Conservation (phyloP, 2,888 invertebrate species). For the Brachyptera putata region DNA sequence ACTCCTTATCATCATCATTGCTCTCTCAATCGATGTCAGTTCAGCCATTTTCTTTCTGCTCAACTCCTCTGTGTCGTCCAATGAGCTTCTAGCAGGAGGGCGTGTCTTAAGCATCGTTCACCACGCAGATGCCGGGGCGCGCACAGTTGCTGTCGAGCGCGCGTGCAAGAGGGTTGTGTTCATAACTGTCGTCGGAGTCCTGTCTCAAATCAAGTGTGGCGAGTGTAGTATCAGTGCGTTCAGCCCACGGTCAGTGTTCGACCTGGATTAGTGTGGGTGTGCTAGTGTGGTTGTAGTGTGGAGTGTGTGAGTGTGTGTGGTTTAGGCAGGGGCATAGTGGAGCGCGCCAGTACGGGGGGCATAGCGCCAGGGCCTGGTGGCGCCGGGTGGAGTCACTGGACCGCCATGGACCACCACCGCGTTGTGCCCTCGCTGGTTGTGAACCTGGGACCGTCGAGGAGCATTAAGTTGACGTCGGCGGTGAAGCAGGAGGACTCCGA, state of each 20-base stretch:
- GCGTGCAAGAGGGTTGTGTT: background rate
- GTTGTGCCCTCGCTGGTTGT: constrained; percentile 39
- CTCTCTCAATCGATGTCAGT: no score
- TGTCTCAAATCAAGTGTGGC: background rate
- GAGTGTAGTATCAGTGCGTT: no score
- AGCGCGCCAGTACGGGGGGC: constrained; percentile 8
- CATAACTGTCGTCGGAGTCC: background rate
- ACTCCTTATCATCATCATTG: no score
- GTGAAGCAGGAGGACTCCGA: constrained; percentile 50
- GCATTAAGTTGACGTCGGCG: constrained; percentile 48
- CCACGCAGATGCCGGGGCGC: background rate
- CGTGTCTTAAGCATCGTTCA: no score
- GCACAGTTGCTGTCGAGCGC: background rate
- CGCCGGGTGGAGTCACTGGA: constrained; percentile 15
- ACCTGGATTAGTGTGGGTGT: no score
- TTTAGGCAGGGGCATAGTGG: background rate
- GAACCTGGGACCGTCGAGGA: constrained; percentile 41
- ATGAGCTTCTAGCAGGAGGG: background rate
- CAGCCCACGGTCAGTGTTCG: no score
- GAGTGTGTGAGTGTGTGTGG: background rate
- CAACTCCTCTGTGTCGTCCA: background rate
- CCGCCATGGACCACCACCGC: constrained; percentile 37
- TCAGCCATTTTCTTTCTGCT: constrained; percentile 15
- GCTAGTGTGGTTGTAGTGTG: no score
- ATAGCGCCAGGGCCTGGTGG: constrained; percentile 34